Conservation (phyloP, 1,140 invertebrate genomes). For the Eumaeus atala region DNA sequence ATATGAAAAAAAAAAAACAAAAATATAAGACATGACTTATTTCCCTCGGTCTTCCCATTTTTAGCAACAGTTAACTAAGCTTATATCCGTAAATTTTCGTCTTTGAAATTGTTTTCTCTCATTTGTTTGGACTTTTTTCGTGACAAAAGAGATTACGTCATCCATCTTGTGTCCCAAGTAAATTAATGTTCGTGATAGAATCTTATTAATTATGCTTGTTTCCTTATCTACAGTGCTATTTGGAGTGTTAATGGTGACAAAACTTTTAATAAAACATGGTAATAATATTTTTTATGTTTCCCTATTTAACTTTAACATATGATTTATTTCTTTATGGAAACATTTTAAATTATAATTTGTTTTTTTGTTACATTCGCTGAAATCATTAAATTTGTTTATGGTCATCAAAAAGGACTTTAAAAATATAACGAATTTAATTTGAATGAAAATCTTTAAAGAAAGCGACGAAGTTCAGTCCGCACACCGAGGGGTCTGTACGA, state of each 20-base stretch:
- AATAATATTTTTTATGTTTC: neutral
- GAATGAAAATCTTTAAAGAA: too few species aligned
- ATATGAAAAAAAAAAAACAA: too few species aligned
- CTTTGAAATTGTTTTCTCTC: slow-evolving; percentile 48
- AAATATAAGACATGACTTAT: slow-evolving; percentile 7
- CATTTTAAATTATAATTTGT: too few species aligned
- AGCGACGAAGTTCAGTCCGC: too few species aligned
- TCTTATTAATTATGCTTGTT: slow-evolving; percentile 25
- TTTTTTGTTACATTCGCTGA: too few species aligned
- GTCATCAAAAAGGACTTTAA: too few species aligned
- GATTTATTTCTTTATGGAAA: too few species aligned
- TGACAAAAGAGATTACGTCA: slow-evolving; percentile 48
- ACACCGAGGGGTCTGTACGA: too few species aligned
- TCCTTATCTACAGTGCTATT: slow-evolving; percentile 5
- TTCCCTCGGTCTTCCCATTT: neutral
- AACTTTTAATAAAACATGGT: slow-evolving; percentile 3
- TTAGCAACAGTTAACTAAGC: slow-evolving; percentile 12
- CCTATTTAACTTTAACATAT: too few species aligned
- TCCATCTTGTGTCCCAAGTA: slow-evolving; percentile 37
- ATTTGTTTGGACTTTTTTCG: slow-evolving; percentile 42
- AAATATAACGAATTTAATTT: too few species aligned
- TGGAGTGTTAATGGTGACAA: slow-evolving; percentile 10
- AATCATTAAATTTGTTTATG: too few species aligned
- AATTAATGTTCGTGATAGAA: slow-evolving; percentile 30
- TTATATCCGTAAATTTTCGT: slow-evolving; percentile 35